These are phyloP conservation scores for Marmota monax DNA, from an alignment of 2,113 vertebrate genomes.

Conservation along the genomic window DNA sequence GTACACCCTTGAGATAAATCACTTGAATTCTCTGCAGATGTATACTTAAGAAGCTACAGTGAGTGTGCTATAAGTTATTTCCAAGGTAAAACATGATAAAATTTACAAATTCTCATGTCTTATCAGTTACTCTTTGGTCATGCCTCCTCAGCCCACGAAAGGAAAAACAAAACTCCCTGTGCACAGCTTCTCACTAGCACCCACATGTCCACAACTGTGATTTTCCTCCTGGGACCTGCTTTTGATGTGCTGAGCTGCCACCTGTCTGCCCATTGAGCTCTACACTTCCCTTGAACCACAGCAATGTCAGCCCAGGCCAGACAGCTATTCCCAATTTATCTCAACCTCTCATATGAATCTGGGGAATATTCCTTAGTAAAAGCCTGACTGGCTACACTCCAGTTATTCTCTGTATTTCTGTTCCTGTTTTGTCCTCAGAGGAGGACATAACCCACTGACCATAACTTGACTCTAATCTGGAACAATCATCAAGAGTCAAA, in stretches of 20 bases:
- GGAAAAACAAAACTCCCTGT: background rate
- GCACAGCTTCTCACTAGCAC: background rate
- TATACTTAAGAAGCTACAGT: background rate
- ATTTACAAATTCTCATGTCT: background rate
- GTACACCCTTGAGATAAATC: background rate
- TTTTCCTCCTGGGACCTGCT: background rate
- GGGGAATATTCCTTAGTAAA: background rate
- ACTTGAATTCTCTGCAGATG: background rate
- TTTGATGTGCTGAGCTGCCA: background rate
- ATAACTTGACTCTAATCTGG: background rate
- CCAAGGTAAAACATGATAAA: background rate
- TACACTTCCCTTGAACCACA: background rate
- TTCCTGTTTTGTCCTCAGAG: background rate
- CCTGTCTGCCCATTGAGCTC: background rate
- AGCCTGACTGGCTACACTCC: rapidly evolving
- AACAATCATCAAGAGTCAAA: background rate
- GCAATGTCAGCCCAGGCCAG: background rate
- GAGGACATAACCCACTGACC: background rate
- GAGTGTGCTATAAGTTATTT: background rate
- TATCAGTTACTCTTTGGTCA: background rate
- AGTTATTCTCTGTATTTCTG: background rate
- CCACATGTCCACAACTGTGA: too few species aligned
- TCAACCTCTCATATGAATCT: background rate
- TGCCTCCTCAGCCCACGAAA: background rate
- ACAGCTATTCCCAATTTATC: background rate